Conservation (phyloP, 2,888 invertebrate genomes). For the Caradrina clavipalpis region DNA sequence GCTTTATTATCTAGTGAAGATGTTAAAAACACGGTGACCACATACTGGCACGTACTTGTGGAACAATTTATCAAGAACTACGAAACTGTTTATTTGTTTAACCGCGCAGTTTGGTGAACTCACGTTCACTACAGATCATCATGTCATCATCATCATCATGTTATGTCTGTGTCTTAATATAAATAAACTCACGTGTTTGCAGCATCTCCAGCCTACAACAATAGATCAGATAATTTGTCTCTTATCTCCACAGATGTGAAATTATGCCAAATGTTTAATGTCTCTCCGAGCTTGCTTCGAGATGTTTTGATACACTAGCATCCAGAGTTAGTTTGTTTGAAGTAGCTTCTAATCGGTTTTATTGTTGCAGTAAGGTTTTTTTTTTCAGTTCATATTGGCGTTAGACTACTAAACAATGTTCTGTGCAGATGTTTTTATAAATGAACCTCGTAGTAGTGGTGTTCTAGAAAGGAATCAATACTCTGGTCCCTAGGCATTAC, state of each 20-base stretch:
- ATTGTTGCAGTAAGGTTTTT: not conserved
- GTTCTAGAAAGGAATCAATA: not conserved
- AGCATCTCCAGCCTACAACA: constrained; percentile 30
- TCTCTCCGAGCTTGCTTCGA: constrained; percentile 12
- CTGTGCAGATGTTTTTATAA: not conserved
- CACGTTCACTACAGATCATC: not conserved
- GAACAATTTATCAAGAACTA: constrained; percentile 28
- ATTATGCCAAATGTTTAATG: constrained; percentile 58
- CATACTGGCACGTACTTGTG: constrained; percentile 18
- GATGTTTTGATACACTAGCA: constrained; percentile 31
- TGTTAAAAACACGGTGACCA: too few species aligned
- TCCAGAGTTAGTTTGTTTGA: constrained; percentile 9
- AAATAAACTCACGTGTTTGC: constrained; percentile 21
- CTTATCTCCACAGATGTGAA: constrained; percentile 31
- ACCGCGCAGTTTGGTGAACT: constrained; percentile 2
- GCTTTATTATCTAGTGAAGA: too few species aligned
- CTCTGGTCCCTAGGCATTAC: not conserved
- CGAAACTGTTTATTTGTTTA: constrained; percentile 2
- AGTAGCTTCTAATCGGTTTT: constrained; percentile 7
- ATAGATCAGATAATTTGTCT: constrained; percentile 38
- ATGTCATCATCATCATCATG: not conserved
- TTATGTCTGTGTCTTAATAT: constrained; percentile 12
- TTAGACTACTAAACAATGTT: not conserved
- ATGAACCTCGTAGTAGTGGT: not conserved
- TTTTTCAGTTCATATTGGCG: not conserved